Conservation (phyloP, 2,888 invertebrate genomes). For the Luperina testacea region DNA sequence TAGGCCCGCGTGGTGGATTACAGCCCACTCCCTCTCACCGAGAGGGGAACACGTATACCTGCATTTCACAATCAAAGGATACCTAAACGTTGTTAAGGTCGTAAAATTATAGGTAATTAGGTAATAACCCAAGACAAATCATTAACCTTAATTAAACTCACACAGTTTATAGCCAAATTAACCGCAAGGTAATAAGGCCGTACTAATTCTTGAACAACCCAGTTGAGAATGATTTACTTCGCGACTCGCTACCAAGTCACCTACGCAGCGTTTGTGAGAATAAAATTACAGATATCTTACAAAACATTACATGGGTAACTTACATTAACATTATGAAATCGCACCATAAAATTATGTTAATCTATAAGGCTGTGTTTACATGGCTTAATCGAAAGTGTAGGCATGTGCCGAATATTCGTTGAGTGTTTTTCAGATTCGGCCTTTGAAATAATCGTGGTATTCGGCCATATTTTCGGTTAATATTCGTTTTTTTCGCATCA, state of each 20-base stretch:
- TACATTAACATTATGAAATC: slow-evolving; percentile 47
- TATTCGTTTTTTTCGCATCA: no score
- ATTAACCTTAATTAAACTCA: slow-evolving; percentile 15
- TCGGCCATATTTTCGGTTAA: background rate
- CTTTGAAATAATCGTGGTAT: background rate
- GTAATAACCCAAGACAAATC: background rate
- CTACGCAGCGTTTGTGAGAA: slow-evolving; percentile 54
- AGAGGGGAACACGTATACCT: no score
- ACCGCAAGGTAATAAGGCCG: background rate
- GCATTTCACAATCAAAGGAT: background rate
- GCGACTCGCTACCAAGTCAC: slow-evolving; percentile 27
- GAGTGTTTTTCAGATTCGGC: background rate
- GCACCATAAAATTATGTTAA: slow-evolving; percentile 48
- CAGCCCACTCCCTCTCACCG: no score
- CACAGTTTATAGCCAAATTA: slow-evolving; percentile 18
- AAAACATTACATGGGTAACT: slow-evolving; percentile 56
- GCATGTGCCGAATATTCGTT: background rate
- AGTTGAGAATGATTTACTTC: slow-evolving; percentile 45
- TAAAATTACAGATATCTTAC: slow-evolving; percentile 50
- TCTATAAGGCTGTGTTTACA: slow-evolving; percentile 33
- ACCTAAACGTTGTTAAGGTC: background rate
- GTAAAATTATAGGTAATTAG: background rate
- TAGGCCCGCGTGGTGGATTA: no score
- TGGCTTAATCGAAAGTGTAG: background rate
- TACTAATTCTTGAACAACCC: slow-evolving; percentile 7